These are phyloP conservation scores for Sebastes oblongus DNA, from an alignment of 2,797 vertebrate species.

Conservation along the genomic window DNA sequence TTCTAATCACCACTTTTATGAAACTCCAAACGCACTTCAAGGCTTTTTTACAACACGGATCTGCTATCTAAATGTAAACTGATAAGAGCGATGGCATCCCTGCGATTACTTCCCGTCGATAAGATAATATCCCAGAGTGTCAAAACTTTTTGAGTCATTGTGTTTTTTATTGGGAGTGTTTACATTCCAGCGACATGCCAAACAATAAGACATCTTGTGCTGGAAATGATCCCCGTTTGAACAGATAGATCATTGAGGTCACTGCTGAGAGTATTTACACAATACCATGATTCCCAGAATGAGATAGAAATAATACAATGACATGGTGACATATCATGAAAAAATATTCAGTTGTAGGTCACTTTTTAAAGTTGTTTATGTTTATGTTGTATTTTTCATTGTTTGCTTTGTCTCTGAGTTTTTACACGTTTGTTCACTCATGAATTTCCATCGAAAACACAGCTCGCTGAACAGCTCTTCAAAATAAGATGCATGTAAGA, in stretches of 20 bases:
- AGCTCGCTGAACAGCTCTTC: not conserved
- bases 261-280: not conserved
- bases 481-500: not conserved
- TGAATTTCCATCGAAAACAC: not conserved
- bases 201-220: not conserved
- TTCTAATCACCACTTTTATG: not conserved
- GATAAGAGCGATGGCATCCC: not conserved
- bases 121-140: not conserved
- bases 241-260: not conserved
- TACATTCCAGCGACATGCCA: not conserved
- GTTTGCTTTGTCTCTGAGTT: not conserved
- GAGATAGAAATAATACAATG: not conserved
- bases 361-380: not conserved
- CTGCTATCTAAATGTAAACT: not conserved
- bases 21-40: not conserved
- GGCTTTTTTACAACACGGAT: not conserved
- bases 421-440: not conserved
- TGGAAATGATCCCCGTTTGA: not conserved
- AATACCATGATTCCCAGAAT: not conserved
- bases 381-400: not conserved
- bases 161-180: not conserved
- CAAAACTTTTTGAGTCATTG: constrained; percentile 1
- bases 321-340: not conserved
- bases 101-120: constrained; percentile 15
- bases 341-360: not conserved